Evolutionary conservation across 2,888 invertebrate genomes (phyloP), one percentile per base, ranked within the genome.

Genomic region (Limnephilus rhombicus): DNA sequence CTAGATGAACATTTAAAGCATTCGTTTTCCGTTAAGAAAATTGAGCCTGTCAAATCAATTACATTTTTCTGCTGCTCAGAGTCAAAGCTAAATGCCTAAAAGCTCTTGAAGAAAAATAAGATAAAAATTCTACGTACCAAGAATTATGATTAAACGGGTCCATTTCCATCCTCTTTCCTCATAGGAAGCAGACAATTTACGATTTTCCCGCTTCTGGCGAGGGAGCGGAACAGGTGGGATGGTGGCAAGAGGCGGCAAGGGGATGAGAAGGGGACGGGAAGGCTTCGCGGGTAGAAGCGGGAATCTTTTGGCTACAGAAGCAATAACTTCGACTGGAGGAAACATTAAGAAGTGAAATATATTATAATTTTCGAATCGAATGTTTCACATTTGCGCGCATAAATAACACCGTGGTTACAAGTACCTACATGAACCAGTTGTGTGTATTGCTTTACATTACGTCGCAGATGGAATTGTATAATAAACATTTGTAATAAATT

Each of bases 321-420:
- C 68, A 68, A 68, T 68, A 68, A 68, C 68, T 68, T 68, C 68
- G 68, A 68, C 68, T 68, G 68, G 68, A 68, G 68, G 68, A 68
- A 68, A 68, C 68, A 68, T 68, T 68, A 68, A 68, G 68, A 68
- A 68, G 24, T 68, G 68, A 68, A n/a, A 68, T 68, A 68, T 68
- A 68, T 68, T 68, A 68, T 68, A 68, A 68, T 68, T n/a, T 68
- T 68, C 68, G 68, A 68, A 24, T 68, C 68, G 68, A 68, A 68
- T 68, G 68, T 68, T 68, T 68, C 68, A 68, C 68, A n/a, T 68
- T 68, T 68, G 24, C 68, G 68, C 68, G n/a, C 24, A 68, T 68
- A 68, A 68, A 68, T 68, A 68, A 68, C 68, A 68, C 68, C 24
- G 68, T 68, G 68, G 68, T 68, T 68, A 68, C 18, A 53, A 53